Evolutionary conservation across 2,113 vertebrate species (phyloP).

Genomic region (Onychostoma macrolepis): DNA sequence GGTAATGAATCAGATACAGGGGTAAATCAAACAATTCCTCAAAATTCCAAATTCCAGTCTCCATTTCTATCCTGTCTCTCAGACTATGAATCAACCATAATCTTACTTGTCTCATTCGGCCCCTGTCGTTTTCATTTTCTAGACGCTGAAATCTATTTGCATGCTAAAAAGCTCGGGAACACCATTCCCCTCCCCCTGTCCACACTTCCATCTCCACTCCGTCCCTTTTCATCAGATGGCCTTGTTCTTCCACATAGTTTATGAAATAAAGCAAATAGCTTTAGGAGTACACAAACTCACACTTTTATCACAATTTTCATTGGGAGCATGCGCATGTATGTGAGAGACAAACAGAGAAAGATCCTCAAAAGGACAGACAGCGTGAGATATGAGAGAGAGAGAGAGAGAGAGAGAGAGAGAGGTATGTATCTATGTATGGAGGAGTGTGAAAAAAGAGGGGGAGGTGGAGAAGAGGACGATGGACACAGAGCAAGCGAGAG

Average conservation of each 20-base stretch:
- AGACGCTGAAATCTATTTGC: slow-evolving; percentile 56
- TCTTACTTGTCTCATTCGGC: slow-evolving; percentile 15
- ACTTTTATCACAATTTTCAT: not conserved
- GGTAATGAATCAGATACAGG: not conserved
- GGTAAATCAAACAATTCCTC: not conserved
- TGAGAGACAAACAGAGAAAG: not conserved
- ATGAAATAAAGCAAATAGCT: slow-evolving; percentile 17
- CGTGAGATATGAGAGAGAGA: slow-evolving; percentile 7
- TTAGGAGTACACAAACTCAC: not conserved
- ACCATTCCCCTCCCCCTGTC: slow-evolving; percentile 15
- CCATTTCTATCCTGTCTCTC: not conserved
- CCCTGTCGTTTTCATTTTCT: slow-evolving; percentile 10
- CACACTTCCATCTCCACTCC: slow-evolving; percentile 46
- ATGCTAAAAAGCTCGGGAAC: slow-evolving; percentile 47
- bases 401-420: not conserved
- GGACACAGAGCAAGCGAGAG: not conserved
- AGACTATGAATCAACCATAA: not conserved
- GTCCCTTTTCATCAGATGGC: slow-evolving; percentile 15
- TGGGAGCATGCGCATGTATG: not conserved
- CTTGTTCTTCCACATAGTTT: slow-evolving; percentile 9
- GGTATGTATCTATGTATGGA: not conserved
- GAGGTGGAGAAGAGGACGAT: slow-evolving; percentile 25
- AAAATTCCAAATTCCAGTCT: not conserved
- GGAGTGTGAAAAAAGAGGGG: slow-evolving; percentile 37
- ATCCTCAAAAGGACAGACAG: not conserved